Percentiles rank a stretch among this genome's conserved stretches.
Conservation (phyloP, 2,113 vertebrate species). For the Paradoxurus hermaphroditus region DNA sequence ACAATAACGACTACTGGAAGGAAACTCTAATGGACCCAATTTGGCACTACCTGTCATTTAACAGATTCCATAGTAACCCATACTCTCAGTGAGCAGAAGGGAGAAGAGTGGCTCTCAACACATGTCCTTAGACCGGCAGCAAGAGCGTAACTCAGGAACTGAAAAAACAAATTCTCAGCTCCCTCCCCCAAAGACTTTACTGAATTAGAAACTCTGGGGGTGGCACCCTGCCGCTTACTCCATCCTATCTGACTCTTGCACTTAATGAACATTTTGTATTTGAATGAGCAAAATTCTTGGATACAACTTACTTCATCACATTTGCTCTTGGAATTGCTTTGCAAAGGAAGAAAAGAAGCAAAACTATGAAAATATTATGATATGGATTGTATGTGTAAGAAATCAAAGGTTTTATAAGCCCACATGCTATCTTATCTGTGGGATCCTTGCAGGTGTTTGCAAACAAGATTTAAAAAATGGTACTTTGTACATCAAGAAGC, state of each 20-base stretch:
- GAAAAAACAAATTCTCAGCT: not conserved
- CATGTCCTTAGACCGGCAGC: not conserved
- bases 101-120: not conserved
- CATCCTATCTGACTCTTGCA: not conserved
- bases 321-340: not conserved
- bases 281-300: slow-evolving; percentile 10
- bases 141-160: not conserved
- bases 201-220: not conserved
- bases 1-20: not conserved
- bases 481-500: not conserved
- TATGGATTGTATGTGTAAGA: not conserved
- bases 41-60: not conserved
- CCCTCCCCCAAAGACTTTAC: not conserved
- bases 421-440: not conserved
- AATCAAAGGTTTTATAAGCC: slow-evolving; percentile 8
- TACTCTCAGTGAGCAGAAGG: not conserved
- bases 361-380: slow-evolving; percentile 13
- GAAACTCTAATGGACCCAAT: not conserved
- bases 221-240: not conserved
- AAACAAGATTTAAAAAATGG: not conserved
- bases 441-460: not conserved
- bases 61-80: not conserved
- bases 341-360: not conserved
- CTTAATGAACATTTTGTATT: not conserved
- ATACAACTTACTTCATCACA: not conserved